Conservation (phyloP, 2,888 invertebrate species). For the Argyra leucocephala region DNA sequence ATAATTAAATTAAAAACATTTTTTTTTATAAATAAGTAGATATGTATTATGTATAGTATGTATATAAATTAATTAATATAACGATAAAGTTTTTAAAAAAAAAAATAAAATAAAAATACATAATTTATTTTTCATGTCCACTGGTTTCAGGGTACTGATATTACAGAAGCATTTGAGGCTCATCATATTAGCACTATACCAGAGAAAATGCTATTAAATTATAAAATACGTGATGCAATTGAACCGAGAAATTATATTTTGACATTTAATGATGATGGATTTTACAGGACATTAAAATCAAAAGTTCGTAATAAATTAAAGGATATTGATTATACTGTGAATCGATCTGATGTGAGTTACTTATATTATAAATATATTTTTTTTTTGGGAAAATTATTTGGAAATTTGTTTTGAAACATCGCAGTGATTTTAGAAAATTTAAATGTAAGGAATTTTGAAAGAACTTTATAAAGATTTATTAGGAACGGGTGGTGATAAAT, state of each 20-base stretch:
- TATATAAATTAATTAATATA: too few species aligned
- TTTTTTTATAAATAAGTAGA: too few species aligned
- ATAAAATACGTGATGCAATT: conserved; percentile 52
- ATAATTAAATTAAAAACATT: too few species aligned
- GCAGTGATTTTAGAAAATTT: too few species aligned
- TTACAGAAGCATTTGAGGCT: conserved; percentile 67
- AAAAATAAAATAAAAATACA: too few species aligned
- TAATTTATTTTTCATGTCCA: too few species aligned
- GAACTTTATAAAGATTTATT: too few species aligned
- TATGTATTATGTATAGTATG: too few species aligned
- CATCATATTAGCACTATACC: conserved; percentile 58
- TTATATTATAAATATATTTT: background rate
- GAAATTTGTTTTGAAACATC: too few species aligned
- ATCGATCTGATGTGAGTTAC: conserved; percentile 31
- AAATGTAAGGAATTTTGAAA: too few species aligned
- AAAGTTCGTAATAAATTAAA: conserved; percentile 49
- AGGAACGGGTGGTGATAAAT: too few species aligned
- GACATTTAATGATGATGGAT: conserved; percentile 62
- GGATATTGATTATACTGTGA: conserved; percentile 43
- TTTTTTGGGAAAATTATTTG: too few species aligned
- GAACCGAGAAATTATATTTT: conserved; percentile 58
- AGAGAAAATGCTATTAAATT: conserved; percentile 52
- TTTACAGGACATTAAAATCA: conserved; percentile 59
- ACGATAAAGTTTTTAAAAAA: background rate
- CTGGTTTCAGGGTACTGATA: conserved; percentile 50